Percentiles rank a stretch among this genome's conserved stretches.
Conservation (phyloP, 2,113 vertebrate species). For the Leptobrachium ailaonicum region DNA sequence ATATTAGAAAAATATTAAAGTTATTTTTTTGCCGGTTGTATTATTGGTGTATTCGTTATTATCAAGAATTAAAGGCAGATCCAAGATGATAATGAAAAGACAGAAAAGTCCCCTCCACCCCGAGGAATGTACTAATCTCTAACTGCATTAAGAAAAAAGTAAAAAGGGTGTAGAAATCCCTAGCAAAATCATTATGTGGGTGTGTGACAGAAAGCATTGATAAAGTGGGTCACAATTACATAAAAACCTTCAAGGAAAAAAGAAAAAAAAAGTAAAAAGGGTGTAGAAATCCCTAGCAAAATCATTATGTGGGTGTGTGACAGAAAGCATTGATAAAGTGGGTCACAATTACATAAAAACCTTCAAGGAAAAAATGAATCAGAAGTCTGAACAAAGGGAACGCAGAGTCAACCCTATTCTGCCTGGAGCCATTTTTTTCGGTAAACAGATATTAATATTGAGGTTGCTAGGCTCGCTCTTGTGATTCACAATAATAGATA, state of each 20-base stretch:
- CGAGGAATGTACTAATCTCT: conserved; percentile 30
- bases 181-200: conserved; percentile 74
- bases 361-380: conserved; percentile 70
- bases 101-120: conserved; percentile 23
- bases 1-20: too few species aligned
- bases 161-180: conserved; percentile 57
- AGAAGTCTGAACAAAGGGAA: conserved; percentile 61
- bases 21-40: too few species aligned
- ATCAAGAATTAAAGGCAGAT: not conserved
- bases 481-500: conserved; percentile 46
- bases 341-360: conserved; percentile 65
- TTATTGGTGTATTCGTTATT: too few species aligned
- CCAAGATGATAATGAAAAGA: not conserved
- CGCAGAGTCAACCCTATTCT: conserved; percentile 21
- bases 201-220: conserved; percentile 61
- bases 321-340: conserved; percentile 54
- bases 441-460: conserved; percentile 52
- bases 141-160: conserved; percentile 27
- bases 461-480: conserved; percentile 60
- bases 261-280: conserved; percentile 46
- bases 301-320: conserved; percentile 74
- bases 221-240: conserved; percentile 60
- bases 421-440: conserved; percentile 18
- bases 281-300: conserved; percentile 64
- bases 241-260: conserved; percentile 65